phyloP scores from a whole-genome alignment of 2,797 vertebrate species.

The Hephaestus fuliginosus region DNA sequence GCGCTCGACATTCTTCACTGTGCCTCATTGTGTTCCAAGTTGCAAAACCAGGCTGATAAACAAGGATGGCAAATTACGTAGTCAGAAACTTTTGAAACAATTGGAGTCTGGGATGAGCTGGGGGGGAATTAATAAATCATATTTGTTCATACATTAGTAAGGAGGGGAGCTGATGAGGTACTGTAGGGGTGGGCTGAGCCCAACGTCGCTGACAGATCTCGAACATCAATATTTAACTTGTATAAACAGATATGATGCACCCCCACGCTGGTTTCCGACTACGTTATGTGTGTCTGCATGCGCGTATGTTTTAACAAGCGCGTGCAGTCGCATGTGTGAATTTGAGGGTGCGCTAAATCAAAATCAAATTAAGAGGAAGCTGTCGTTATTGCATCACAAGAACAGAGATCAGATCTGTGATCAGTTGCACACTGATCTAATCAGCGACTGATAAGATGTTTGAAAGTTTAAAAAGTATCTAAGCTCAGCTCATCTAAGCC shows the following conservation, averaged over 20 bases:
- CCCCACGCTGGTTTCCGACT: constrained; percentile 17
- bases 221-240: constrained; percentile 81
- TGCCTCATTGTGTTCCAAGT: constrained; percentile 66
- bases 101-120: constrained; percentile 63
- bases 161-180: constrained; percentile 67
- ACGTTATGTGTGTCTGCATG: constrained; percentile 3
- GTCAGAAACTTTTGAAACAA: constrained; percentile 78
- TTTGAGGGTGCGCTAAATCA: not conserved
- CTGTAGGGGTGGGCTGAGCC: constrained; percentile 59
- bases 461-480: not conserved
- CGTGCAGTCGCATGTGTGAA: not conserved
- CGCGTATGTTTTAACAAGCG: not conserved
- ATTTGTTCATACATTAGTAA: constrained; percentile 85
- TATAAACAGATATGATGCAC: constrained; percentile 73
- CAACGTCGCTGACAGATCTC: constrained; percentile 66
- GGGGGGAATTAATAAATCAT: constrained; percentile 82
- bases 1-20: constrained; percentile 66
- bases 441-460: not conserved
- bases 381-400: not conserved
- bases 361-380: not conserved
- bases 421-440: constrained; percentile 7
- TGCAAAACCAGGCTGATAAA: constrained; percentile 73
- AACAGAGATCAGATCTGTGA: constrained; percentile 4
- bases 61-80: constrained; percentile 72
- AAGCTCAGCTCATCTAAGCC: not conserved